Evolutionary conservation across 2,888 invertebrate species (phyloP).

Genomic region (Meghimatium bilineatum): DNA sequence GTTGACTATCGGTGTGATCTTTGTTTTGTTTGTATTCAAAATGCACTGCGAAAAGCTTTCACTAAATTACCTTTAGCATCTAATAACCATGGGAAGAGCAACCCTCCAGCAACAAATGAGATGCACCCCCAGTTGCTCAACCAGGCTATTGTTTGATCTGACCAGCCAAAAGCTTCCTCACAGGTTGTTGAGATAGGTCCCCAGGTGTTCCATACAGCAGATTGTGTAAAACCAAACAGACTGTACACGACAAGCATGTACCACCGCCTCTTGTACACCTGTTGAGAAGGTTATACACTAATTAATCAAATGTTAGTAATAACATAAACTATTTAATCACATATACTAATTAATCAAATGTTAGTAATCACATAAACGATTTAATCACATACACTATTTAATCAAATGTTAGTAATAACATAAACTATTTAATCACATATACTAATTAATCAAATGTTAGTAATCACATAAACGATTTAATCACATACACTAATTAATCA

Average conservation of each 20-base stretch:
- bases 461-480: too few species aligned
- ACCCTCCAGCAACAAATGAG: conserved; percentile 44
- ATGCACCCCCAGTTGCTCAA: conserved; percentile 55
- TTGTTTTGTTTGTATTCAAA: too few species aligned
- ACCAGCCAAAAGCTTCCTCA: conserved; percentile 54
- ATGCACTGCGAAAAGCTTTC: neutral
- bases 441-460: too few species aligned
- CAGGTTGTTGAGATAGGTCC: conserved; percentile 51
- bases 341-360: too few species aligned
- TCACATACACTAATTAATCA: too few species aligned
- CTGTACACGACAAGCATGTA: conserved; percentile 53
- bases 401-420: too few species aligned
- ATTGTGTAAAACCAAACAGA: conserved; percentile 47
- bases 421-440: too few species aligned
- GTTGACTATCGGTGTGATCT: too few species aligned
- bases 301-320: too few species aligned
- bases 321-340: too few species aligned
- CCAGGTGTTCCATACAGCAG: conserved; percentile 54
- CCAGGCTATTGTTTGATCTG: conserved; percentile 51
- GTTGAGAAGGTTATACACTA: neutral
- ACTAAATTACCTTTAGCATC: conserved; percentile 55
- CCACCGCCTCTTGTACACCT: conserved; percentile 54
- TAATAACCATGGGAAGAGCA: conserved; percentile 55
- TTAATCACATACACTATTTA: too few species aligned
- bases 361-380: too few species aligned